phyloP scores from a whole-genome alignment of 30 jellyfish, hydroid and myxozoan genomes.

The Aurelia coerulea region DNA sequence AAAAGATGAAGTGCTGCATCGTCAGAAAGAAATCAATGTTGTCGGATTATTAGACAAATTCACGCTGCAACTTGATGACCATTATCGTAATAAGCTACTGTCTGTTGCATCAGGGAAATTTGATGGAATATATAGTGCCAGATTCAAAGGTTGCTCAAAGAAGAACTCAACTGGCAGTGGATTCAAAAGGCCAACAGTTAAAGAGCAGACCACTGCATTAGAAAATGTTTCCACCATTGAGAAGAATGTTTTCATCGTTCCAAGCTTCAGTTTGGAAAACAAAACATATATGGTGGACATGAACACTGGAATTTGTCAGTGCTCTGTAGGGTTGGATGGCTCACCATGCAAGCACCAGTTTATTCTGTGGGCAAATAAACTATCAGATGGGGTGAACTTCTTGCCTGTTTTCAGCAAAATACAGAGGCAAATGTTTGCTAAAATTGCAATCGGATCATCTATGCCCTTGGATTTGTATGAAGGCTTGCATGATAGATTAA shows the following conservation, averaged over 20 bases:
- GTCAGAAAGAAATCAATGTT: no score
- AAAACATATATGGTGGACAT: neutral
- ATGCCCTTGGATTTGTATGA: conserved; percentile 14
- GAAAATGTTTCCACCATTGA: neutral
- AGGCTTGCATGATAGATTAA: conserved; percentile 24
- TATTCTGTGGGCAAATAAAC: conserved; percentile 2
- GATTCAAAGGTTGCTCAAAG: neutral
- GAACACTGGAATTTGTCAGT: neutral
- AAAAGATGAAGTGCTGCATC: neutral
- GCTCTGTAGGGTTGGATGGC: conserved; percentile 28
- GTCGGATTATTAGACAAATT: neutral
- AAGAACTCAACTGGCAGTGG: neutral
- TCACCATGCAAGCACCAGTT: conserved; percentile 53
- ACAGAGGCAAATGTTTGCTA: conserved; percentile 23
- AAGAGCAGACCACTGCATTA: no score
- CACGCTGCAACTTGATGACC: conserved; percentile 9
- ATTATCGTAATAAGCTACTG: conserved; percentile 11
- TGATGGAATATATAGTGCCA: conserved; percentile 35
- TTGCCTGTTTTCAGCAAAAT: conserved; percentile 22
- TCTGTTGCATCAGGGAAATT: conserved; percentile 25
- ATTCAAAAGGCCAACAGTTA: neutral
- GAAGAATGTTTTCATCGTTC: neutral
- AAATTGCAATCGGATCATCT: conserved; percentile 17
- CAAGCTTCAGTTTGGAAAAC: neutral
- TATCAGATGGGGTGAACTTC: neutral